phyloP scores from a whole-genome alignment of 2,797 vertebrate genomes.

The Hylomyscus alleni region DNA sequence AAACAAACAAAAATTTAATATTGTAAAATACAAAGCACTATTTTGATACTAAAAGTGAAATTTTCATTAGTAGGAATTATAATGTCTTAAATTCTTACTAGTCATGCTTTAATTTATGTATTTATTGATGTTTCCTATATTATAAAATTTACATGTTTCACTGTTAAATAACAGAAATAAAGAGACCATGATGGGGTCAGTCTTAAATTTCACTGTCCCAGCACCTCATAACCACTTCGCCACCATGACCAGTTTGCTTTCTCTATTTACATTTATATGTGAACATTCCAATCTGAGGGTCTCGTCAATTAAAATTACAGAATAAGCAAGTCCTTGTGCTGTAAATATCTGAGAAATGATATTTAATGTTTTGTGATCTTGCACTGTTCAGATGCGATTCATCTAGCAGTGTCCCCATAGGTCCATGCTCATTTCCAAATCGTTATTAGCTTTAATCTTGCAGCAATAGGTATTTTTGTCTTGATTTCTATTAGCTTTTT shows the following conservation, averaged over 20 bases:
- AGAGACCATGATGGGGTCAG: not conserved
- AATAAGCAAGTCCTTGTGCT: not conserved
- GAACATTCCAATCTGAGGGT: not conserved
- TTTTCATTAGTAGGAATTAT: not conserved
- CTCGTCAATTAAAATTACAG: constrained; percentile 40
- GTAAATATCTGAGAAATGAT: constrained; percentile 26
- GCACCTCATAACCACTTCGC: not conserved
- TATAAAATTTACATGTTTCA: constrained; percentile 7
- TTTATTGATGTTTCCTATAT: not conserved
- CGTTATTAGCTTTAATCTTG: constrained; percentile 38
- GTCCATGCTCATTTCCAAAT: not conserved
- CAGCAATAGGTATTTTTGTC: not conserved
- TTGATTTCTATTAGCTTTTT: constrained; percentile 3
- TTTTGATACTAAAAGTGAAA: constrained; percentile 1
- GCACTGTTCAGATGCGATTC: not conserved
- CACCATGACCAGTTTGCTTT: not conserved
- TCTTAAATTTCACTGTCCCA: not conserved
- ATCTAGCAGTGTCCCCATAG: not conserved
- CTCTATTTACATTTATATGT: not conserved
- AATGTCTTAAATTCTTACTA: not conserved
- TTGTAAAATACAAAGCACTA: not conserved
- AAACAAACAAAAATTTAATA: not conserved
- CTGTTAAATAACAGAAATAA: constrained; percentile 48
- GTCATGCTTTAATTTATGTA: not conserved
- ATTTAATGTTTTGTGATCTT: constrained; percentile 19